Base-by-base conservation (phyloP, 1,140 invertebrate species). In the Orchestia grillus region DNA sequence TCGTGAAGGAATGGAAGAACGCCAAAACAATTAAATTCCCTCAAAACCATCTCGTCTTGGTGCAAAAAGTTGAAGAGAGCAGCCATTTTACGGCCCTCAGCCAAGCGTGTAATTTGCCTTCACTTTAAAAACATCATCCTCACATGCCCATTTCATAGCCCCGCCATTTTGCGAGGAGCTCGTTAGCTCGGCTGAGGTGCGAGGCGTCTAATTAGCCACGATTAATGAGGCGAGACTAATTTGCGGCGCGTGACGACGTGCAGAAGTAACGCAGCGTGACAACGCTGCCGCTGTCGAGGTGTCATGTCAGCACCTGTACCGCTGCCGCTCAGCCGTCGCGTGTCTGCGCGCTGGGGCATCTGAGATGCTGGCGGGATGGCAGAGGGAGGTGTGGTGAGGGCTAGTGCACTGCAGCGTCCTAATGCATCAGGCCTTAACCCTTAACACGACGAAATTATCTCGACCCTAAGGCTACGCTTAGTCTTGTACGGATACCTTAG, bases 151-250 rank as follows among this genome's bases (percentile, higher is more conserved):
- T 77, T 77, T 77, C 62, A 77, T 77, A 77, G 62, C 62, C 62
- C 88, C n/a, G 41, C 88, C 88, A 90, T 90, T 90, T 90, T 90
- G 88, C 42, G 88, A 77, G 62, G 1, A 36, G 42, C 41, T 90
- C 88, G 42, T 90, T 90, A 90, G 88, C 43, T 44, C 43, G 88
- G 11, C n/a, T 42, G 88, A 90, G 43, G 88, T 42, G 41, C 88
- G 28, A 44, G 41, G n/a, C 23, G 41, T 41, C 88, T 90, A 90
- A 90, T 90, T 90, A 90, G 88, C 88, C 4, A 44, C 11, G 88
- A 90, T 90, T 42, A 90, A 90, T 44, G 88, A 90, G 88, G 88
- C 88, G 88, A 42, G 88, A 41, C 41, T 44, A 44, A 90, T 90
- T 42, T 42, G 43, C 15, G 28, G 88, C 88, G 28, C 88, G 88